Conservation (phyloP, 2,113 vertebrate species). For the Callithrix jacchus region DNA sequence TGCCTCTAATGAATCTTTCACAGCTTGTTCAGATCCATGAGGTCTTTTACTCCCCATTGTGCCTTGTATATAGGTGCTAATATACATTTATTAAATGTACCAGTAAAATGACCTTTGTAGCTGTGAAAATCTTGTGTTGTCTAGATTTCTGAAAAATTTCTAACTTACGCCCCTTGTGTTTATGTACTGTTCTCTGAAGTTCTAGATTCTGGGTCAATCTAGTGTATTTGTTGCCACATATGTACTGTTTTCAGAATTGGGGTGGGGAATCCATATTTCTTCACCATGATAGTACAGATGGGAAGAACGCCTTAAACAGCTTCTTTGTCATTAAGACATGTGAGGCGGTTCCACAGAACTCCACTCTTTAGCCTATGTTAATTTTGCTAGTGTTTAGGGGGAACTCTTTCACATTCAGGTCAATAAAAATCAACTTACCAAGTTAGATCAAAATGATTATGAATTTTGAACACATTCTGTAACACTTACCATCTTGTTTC, state of each 20-base stretch:
- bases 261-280: neutral
- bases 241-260: neutral
- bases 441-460: neutral
- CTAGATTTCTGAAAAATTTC: conserved; percentile 25
- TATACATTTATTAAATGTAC: neutral
- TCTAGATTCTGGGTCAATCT: neutral
- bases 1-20: neutral
- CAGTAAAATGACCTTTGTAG: neutral
- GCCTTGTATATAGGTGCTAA: conserved; percentile 52
- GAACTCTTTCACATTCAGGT: neutral
- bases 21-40: neutral
- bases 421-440: neutral
- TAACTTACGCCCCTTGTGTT: neutral
- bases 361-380: neutral
- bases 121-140: neutral
- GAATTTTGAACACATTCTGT: neutral
- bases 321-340: neutral
- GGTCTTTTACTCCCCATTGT: neutral
- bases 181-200: neutral
- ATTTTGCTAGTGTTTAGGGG: neutral
- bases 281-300: neutral
- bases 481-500: neutral
- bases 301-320: conserved; percentile 1
- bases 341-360: neutral
- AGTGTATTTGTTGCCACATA: neutral